Evolutionary conservation across 1,140 invertebrate genomes (phyloP), one percentile per base, ranked within the genome.

Genomic region (Vanessa atalanta): DNA sequence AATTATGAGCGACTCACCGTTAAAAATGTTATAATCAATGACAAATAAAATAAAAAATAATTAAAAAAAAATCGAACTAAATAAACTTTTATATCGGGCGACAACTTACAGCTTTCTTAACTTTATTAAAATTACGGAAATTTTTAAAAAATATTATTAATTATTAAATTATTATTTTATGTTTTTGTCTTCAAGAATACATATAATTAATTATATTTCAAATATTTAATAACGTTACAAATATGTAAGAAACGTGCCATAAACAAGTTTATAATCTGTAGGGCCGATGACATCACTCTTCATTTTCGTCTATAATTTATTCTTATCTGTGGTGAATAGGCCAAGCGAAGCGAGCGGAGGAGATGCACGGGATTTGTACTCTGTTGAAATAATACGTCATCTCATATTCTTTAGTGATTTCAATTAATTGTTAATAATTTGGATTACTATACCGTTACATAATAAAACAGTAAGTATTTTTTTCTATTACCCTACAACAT

Each of bases 311-410:
- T 76, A 68, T 64, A 73, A 60, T 50, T 70, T 64, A 73, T 66
- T 75, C 20, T 78, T 80, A 80, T 81, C 80, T 82, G 76, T 83
- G 69, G 76, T 70, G 75, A 76, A 77, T 78, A 82, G 82, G 78
- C 87, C 88, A 90, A 91, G 89, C 89, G 88, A 88, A 90, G 88
- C 88, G 76, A 83, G 72, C 79, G 70, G 75, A 83, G 82, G 86
- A 88, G 81, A 89, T 88, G 87, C 86, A 85, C 83, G 84, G 83
- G 80, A 86, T 89, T 90, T 82, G 87, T 85, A 88, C 87, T 88
- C 84, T 85, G 83, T 87, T 88, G 81, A 88, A 89, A 85, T 88
- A 90, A 89, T 89, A 92, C 90, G 88, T 92, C 90, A 92, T 88
- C 88, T 87, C 82, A 72, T 82, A 86, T 79, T 87, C 80, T 83